phyloP scores from a whole-genome alignment of 2,797 vertebrate species.

The Enoplosus armatus region DNA sequence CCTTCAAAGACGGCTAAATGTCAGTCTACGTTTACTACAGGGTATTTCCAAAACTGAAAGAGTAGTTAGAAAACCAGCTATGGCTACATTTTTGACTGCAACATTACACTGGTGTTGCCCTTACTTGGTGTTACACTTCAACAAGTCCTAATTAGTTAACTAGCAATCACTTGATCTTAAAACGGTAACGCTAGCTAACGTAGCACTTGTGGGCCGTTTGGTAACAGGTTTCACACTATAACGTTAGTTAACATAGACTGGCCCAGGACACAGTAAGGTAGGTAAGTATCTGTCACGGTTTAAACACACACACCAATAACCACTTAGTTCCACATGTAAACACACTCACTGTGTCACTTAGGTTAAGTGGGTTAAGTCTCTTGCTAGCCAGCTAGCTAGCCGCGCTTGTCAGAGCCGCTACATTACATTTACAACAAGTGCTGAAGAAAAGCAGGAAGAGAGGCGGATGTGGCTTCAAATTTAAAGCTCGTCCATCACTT shows the following conservation, averaged over 20 bases:
- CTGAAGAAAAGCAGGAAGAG: slow-evolving; percentile 6
- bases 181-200: slow-evolving; percentile 48
- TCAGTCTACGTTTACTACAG: not conserved
- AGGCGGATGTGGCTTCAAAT: slow-evolving; percentile 18
- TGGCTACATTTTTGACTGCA: not conserved
- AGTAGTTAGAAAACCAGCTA: not conserved
- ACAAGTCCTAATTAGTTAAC: slow-evolving; percentile 25
- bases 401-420: slow-evolving; percentile 52
- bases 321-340: slow-evolving; percentile 51
- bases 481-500: slow-evolving; percentile 13
- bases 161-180: slow-evolving; percentile 41
- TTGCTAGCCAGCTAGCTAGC: slow-evolving; percentile 62
- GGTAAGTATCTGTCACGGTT: slow-evolving; percentile 5
- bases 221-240: slow-evolving; percentile 23
- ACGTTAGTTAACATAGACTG: not conserved
- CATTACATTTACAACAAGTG: slow-evolving; percentile 10
- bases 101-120: not conserved
- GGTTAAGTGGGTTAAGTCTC: slow-evolving; percentile 63
- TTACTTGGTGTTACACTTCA: not conserved
- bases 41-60: not conserved
- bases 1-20: not conserved
- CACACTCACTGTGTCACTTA: slow-evolving; percentile 61
- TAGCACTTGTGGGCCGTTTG: slow-evolving; percentile 47
- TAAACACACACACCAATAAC: slow-evolving; percentile 22
- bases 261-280: not conserved